phyloP scores from a whole-genome alignment of 2,888 invertebrate genomes.

The Macrosoma leucophasiata region DNA sequence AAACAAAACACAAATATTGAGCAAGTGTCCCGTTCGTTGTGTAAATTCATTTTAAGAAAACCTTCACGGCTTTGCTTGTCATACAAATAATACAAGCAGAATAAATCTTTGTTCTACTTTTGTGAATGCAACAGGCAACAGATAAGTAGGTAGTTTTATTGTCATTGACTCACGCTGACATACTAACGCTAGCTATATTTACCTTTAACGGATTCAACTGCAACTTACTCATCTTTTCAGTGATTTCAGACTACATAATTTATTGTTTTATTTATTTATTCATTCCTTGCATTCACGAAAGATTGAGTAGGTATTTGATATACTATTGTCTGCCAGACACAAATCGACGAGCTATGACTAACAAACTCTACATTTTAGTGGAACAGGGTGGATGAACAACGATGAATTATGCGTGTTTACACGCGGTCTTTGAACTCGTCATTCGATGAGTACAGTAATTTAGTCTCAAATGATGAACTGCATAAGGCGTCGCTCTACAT shows the following conservation, averaged over 20 bases:
- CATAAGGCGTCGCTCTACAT: constrained; percentile 45
- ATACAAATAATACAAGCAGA: constrained; percentile 5
- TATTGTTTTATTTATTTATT: too few relatives aligned
- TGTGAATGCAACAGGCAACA: constrained; percentile 8
- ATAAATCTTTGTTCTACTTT: constrained; percentile 8
- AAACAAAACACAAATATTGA: too few relatives aligned
- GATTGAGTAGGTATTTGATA: too few relatives aligned
- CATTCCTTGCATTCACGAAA: too few relatives aligned
- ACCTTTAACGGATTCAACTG: constrained; percentile 8
- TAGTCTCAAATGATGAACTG: constrained; percentile 39
- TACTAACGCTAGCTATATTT: background rate
- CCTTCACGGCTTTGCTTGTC: too few relatives aligned
- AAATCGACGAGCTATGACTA: background rate
- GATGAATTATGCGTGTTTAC: constrained; percentile 37
- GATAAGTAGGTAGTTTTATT: too few relatives aligned
- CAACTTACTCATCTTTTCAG: constrained; percentile 38
- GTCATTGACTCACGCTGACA: constrained; percentile 10
- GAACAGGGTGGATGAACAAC: constrained; percentile 37
- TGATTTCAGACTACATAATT: constrained; percentile 30
- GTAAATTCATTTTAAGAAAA: too few relatives aligned
- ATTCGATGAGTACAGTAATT: constrained; percentile 34
- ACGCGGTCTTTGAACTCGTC: constrained; percentile 58
- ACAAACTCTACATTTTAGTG: constrained; percentile 19
- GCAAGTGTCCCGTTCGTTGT: too few relatives aligned
- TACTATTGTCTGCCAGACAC: too few relatives aligned